Base-by-base conservation (phyloP, 2,113 vertebrate species). In the Geococcyx californianus region DNA sequence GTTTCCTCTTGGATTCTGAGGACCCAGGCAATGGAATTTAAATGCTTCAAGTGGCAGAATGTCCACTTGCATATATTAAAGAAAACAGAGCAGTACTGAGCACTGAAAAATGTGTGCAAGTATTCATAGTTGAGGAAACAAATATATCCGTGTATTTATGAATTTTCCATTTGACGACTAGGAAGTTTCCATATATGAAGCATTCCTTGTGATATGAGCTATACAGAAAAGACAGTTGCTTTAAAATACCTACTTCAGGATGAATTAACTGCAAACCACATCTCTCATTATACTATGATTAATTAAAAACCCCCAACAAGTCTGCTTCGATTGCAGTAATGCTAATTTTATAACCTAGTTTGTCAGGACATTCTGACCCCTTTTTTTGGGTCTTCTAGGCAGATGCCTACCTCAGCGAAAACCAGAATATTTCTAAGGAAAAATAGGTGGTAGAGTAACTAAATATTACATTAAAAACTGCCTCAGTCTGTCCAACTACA, bases 341-440 rank as follows among this genome's bases (percentile, higher is more conserved):
- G 47, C 40, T 93, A 55, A 68, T 49, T 77, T 90, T 96, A 76
- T 93, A 81, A 47, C 28, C 45, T 82, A 40, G 38, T 81, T 96
- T 93, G 76, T 73, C 51, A 86, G 64, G 89, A 73, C 8, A 11
- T 56, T 72, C 21, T 8, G 3, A 76, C 25, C 31, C 9, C 15
- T 3, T 49, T 60, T 52, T 56, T 33, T 63, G 56, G 13, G 93
- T 91, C 66, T 73, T 86, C 77, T 3, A 33, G 17, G 17, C 21
- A 77, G 38, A 68, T 80, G 81, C 33, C 29, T 88, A 29, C 49
- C 77, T 88, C 56, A 87, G 15, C 66, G 56, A 78, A 72, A 79
- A 93, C 6, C 26, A 77, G 58, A 91, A 72, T 84, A 60, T 54
- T 75, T 68, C 19, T 11, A 7, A 20, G 5, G 44, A 62, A 55